phyloP scores from a whole-genome alignment of 2,888 invertebrate genomes.

The Heliothis peltigera region DNA sequence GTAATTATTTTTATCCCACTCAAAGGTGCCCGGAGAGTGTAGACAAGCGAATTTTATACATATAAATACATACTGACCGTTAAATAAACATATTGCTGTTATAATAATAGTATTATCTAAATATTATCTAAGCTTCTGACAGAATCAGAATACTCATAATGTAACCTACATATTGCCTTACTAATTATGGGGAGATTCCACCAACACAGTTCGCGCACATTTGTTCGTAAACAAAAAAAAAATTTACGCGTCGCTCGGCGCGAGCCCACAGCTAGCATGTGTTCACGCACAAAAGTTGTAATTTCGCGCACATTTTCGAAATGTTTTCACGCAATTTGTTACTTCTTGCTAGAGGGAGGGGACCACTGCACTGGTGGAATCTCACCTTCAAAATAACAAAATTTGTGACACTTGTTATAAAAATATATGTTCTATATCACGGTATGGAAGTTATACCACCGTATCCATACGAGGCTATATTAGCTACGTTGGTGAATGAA shows the following conservation, averaged over 20 bases:
- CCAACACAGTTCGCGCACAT: too few relatives aligned
- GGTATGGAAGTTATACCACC: background rate
- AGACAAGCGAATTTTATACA: constrained; percentile 6
- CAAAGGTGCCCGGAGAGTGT: constrained; percentile 17
- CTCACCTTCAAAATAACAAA: constrained; percentile 1
- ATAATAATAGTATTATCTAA: background rate
- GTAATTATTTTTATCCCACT: constrained; percentile 30
- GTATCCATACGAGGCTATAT: too few relatives aligned
- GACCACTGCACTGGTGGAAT: too few relatives aligned
- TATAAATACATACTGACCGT: background rate
- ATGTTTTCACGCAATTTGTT: too few relatives aligned
- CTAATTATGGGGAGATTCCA: too few relatives aligned
- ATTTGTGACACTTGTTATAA: constrained; percentile 1
- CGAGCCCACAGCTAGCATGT: too few relatives aligned
- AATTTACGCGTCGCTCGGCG: too few relatives aligned
- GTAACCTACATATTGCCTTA: too few relatives aligned
- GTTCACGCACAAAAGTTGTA: too few relatives aligned
- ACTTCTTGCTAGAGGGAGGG: too few relatives aligned
- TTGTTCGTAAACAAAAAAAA: too few relatives aligned
- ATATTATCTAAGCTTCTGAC: background rate
- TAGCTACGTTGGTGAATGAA: constrained; percentile 1
- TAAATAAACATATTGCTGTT: background rate
- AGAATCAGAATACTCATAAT: background rate
- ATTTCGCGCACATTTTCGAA: too few relatives aligned
- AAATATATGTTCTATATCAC: constrained; percentile 15